A percentile compares a stretch with the other conserved stretches of the same genome.
Evolutionary conservation across 2,113 vertebrate species (phyloP).

Genomic region (Ancistrus triradiatus): DNA sequence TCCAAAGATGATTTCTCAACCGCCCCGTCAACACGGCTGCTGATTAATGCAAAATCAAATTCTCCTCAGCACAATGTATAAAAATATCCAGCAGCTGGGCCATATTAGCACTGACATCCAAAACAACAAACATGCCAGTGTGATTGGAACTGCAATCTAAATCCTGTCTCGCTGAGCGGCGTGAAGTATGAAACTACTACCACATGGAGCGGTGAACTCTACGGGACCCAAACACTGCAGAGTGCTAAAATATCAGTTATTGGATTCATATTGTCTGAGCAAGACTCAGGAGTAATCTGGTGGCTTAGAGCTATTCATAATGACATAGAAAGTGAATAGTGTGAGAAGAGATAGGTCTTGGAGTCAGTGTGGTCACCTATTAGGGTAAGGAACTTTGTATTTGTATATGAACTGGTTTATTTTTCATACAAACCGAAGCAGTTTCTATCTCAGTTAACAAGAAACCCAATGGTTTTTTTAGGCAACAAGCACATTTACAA

Average conservation of each 20-base stretch:
- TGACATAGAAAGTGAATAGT: too few relatives aligned
- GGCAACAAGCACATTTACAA: too few relatives aligned
- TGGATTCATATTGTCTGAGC: neutral
- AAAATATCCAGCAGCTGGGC: slow-evolving; percentile 57
- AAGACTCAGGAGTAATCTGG: too few relatives aligned
- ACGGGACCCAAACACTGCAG: too few relatives aligned
- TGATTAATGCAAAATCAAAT: slow-evolving; percentile 55
- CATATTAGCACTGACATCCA: slow-evolving; percentile 56
- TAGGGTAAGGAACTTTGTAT: too few relatives aligned
- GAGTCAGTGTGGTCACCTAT: too few relatives aligned
- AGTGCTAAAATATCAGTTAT: neutral
- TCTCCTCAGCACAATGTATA: slow-evolving; percentile 46
- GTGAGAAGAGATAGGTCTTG: too few relatives aligned
- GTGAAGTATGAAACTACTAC: slow-evolving; percentile 52
- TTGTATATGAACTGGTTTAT: too few relatives aligned
- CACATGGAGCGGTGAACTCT: slow-evolving; percentile 48
- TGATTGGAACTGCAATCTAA: slow-evolving; percentile 58
- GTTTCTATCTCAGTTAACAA: too few relatives aligned
- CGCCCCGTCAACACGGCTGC: slow-evolving; percentile 37
- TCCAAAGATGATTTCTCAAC: slow-evolving; percentile 33
- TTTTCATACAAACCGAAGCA: too few relatives aligned
- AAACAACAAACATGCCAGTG: slow-evolving; percentile 62
- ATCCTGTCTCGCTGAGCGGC: slow-evolving; percentile 45
- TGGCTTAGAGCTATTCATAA: too few relatives aligned
- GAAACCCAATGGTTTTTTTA: too few relatives aligned